These are phyloP conservation scores for Nixonia krombeini DNA, from an alignment of 1,140 invertebrate species.

Conservation along the genomic window DNA sequence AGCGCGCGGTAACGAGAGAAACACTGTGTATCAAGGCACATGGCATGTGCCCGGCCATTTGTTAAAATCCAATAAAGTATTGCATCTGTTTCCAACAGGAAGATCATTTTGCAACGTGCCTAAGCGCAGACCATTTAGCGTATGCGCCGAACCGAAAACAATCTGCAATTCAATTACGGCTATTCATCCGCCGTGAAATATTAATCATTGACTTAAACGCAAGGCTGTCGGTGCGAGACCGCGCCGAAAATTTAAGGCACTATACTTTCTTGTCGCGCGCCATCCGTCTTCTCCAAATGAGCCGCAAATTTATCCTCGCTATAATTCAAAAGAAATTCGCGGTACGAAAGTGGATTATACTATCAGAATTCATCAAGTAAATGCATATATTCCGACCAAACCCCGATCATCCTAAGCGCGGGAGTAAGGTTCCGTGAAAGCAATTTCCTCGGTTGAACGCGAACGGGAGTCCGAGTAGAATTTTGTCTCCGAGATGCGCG, in stretches of 20 bases:
- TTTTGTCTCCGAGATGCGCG: no score
- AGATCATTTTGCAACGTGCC: constrained; percentile 36
- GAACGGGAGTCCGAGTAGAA: no score
- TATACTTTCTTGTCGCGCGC: constrained; percentile 22
- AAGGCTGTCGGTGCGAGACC: constrained; percentile 29
- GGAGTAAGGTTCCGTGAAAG: no score
- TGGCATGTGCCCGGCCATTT: background rate
- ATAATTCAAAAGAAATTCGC: constrained; percentile 11
- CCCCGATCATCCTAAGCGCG: no score
- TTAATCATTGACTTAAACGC: constrained; percentile 43
- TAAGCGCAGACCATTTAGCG: constrained; percentile 40
- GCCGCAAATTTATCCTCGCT: constrained; percentile 21
- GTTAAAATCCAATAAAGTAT: constrained; percentile 10
- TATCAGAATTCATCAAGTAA: no score
- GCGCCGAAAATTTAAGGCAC: constrained; percentile 30
- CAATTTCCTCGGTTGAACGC: no score
- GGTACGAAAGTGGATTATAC: background rate
- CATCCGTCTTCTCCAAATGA: constrained; percentile 29
- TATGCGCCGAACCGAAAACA: constrained; percentile 47
- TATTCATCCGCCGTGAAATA: constrained; percentile 48
- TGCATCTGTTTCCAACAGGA: constrained; percentile 31
- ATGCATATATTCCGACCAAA: no score
- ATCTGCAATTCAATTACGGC: constrained; percentile 50
- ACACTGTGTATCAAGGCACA: no score
- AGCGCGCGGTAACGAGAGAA: no score